Percentiles rank a stretch among this genome's conserved stretches.
Evolutionary conservation across 1,140 invertebrate species (phyloP).

Genomic region (Akabosia matsudoensis): DNA sequence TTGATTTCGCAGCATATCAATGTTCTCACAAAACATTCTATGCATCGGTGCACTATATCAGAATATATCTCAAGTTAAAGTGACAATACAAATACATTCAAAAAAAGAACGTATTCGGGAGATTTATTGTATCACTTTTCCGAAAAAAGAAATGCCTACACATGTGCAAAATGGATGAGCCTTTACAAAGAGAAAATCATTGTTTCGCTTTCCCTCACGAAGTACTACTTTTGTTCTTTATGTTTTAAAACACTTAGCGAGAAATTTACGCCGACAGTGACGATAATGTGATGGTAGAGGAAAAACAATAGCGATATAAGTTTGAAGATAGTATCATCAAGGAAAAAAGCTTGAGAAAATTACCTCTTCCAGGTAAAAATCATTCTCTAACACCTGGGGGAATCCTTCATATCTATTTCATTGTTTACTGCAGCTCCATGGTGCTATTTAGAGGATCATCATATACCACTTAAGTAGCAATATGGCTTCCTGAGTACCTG

Average conservation of each 20-base stretch:
- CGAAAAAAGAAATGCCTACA: no score
- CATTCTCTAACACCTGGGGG: conserved; percentile 3
- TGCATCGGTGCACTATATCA: no score
- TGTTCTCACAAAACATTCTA: no score
- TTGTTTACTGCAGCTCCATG: not conserved
- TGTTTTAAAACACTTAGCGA: not conserved
- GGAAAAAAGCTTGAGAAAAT: conserved; percentile 3
- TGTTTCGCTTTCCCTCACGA: not conserved
- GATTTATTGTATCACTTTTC: no score
- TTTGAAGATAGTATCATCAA: not conserved
- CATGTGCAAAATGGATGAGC: no score
- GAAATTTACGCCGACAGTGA: not conserved
- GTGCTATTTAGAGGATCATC: no score
- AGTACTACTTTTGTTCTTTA: not conserved
- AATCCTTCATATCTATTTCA: not conserved
- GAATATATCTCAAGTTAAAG: no score
- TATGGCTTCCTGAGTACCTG: no score
- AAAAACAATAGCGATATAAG: not conserved
- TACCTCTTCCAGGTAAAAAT: conserved; percentile 21
- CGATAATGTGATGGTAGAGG: not conserved
- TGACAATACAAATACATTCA: no score
- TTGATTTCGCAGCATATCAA: no score
- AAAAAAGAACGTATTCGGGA: no score
- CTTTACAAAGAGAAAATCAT: not conserved
- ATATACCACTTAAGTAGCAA: no score